phyloP scores from a whole-genome alignment of 2,797 vertebrate genomes.

The Etheostoma nigrum region DNA sequence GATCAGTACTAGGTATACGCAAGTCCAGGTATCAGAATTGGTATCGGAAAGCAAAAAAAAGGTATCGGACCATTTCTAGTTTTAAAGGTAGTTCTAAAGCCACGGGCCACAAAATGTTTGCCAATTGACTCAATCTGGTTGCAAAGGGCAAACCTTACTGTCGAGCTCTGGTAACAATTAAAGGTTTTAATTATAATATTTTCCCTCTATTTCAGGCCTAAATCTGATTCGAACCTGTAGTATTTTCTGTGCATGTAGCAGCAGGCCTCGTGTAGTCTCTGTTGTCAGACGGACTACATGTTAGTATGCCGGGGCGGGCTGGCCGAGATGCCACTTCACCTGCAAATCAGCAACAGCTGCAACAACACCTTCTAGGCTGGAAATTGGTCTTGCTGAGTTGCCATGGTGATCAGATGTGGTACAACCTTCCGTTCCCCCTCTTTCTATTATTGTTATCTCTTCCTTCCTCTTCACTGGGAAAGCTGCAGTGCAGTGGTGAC shows the following conservation, averaged over 20 bases:
- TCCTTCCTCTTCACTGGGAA: slow-evolving; percentile 14
- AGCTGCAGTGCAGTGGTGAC: slow-evolving; percentile 64
- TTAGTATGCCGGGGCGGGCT: slow-evolving; percentile 62
- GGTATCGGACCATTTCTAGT: no score
- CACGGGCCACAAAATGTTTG: no score
- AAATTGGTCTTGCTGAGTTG: slow-evolving; percentile 68
- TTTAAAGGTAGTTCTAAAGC: no score
- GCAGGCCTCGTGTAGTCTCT: background rate
- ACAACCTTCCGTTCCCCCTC: slow-evolving; percentile 10
- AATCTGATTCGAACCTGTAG: background rate
- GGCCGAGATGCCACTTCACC: slow-evolving; percentile 38
- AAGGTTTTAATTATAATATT: no score
- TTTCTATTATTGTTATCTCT: slow-evolving; percentile 3
- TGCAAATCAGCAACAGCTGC: slow-evolving; percentile 47
- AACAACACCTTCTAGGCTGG: slow-evolving; percentile 43
- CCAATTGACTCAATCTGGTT: no score
- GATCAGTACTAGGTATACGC: no score
- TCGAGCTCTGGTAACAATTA: no score
- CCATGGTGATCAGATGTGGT: slow-evolving; percentile 66
- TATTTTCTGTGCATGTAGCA: background rate
- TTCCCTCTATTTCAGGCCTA: background rate
- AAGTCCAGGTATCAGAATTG: no score
- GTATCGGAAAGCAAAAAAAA: no score
- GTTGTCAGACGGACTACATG: slow-evolving; percentile 15
- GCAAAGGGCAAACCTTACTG: no score